phyloP scores from a whole-genome alignment of 2,797 vertebrate species.

The Peromyscus eremicus region DNA sequence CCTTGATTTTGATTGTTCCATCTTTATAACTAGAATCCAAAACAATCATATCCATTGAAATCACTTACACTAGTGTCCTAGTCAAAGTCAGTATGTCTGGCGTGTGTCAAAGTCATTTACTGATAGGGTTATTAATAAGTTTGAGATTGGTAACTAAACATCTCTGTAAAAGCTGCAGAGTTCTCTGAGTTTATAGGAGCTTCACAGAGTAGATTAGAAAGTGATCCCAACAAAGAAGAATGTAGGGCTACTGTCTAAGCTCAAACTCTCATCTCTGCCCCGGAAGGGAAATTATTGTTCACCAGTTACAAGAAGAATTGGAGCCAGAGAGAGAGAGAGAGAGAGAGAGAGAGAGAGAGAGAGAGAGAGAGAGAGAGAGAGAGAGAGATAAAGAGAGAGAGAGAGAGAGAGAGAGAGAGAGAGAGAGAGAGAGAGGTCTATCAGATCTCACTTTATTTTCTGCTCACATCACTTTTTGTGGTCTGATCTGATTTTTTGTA shows the following conservation, averaged over 20 bases:
- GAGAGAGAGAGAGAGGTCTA: background rate
- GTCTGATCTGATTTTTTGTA: background rate
- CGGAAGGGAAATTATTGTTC: background rate
- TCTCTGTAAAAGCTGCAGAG: background rate
- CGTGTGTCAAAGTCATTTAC: background rate
- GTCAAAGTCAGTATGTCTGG: background rate
- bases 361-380: background rate
- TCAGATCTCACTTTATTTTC: background rate
- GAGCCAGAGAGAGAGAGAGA: background rate
- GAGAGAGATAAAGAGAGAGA: background rate
- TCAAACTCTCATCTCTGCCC: background rate
- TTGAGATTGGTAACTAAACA: background rate
- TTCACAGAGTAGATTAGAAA: constrained; percentile 8
- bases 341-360: background rate
- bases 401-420: background rate
- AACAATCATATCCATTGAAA: background rate
- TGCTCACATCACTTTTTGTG: background rate
- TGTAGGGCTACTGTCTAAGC: background rate
- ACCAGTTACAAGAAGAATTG: background rate
- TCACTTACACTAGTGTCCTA: background rate
- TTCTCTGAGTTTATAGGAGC: background rate
- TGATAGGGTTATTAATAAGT: background rate
- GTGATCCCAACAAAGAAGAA: background rate
- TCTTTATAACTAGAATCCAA: background rate
- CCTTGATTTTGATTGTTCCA: background rate